A percentile compares a stretch with the other conserved stretches of the same genome.
Evolutionary conservation across 2,797 vertebrate genomes (phyloP).

Genomic region (Manis javanica): DNA sequence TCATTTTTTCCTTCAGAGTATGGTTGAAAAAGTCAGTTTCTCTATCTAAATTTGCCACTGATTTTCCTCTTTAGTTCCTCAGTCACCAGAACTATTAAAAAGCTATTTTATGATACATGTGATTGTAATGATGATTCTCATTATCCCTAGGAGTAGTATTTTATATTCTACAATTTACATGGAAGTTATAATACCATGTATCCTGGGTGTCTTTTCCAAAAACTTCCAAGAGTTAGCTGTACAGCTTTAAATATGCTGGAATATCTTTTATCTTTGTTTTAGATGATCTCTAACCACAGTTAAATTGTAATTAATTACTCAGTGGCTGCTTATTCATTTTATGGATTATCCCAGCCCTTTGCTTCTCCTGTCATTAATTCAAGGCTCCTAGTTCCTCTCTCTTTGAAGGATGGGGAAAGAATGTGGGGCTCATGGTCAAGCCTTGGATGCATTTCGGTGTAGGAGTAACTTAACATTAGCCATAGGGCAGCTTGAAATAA

Average conservation of each 20-base stretch:
- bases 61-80: background rate
- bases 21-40: background rate
- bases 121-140: background rate
- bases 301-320: constrained; percentile 58
- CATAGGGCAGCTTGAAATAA: background rate
- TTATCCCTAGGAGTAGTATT: background rate
- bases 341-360: constrained; percentile 49
- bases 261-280: constrained; percentile 15
- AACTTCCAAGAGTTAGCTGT: background rate
- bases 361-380: constrained; percentile 55
- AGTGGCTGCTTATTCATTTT: constrained; percentile 48
- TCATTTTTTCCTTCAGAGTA: background rate
- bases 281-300: constrained; percentile 1
- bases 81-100: constrained; percentile 3
- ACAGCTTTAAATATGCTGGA: background rate
- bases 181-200: background rate
- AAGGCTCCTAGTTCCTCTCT: constrained; percentile 32
- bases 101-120: background rate
- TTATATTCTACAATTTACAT: background rate
- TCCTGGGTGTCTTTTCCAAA: background rate
- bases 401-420: background rate
- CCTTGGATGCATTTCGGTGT: background rate
- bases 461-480: background rate
- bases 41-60: background rate
- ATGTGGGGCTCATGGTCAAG: background rate